Conservation (phyloP, 2,797 vertebrate genomes). For the Phoebastria nigripes region DNA sequence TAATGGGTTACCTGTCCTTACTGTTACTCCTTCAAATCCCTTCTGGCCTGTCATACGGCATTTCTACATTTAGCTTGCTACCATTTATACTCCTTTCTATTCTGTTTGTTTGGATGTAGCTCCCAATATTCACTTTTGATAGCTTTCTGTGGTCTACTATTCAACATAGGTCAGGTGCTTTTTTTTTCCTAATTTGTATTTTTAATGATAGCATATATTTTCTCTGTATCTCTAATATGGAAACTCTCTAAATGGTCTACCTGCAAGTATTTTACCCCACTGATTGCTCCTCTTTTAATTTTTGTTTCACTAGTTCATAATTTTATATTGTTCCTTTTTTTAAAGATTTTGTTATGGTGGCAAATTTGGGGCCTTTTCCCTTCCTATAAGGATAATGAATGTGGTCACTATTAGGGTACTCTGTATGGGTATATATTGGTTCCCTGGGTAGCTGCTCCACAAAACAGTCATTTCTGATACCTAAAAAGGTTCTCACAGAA, state of each 20-base stretch:
- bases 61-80: background rate
- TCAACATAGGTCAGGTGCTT: background rate
- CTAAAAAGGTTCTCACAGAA: background rate
- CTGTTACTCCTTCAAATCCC: conserved; percentile 9
- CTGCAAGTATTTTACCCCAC: background rate
- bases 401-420: background rate
- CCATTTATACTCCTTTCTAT: background rate
- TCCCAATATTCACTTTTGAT: background rate
- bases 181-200: background rate
- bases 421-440: background rate
- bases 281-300: background rate
- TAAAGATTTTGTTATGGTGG: background rate
- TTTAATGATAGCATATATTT: background rate
- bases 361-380: background rate
- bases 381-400: background rate
- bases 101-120: background rate
- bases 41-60: background rate
- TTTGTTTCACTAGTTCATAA: background rate
- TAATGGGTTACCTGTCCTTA: conserved; percentile 37
- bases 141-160: background rate
- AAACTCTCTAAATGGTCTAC: background rate
- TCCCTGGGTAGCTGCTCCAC: background rate
- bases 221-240: background rate
- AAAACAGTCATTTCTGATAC: background rate
- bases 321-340: background rate